Evolutionary conservation across 2,797 vertebrate species (phyloP), one percentile per base, ranked within the genome.

Genomic region (Onychomys leucogaster): DNA sequence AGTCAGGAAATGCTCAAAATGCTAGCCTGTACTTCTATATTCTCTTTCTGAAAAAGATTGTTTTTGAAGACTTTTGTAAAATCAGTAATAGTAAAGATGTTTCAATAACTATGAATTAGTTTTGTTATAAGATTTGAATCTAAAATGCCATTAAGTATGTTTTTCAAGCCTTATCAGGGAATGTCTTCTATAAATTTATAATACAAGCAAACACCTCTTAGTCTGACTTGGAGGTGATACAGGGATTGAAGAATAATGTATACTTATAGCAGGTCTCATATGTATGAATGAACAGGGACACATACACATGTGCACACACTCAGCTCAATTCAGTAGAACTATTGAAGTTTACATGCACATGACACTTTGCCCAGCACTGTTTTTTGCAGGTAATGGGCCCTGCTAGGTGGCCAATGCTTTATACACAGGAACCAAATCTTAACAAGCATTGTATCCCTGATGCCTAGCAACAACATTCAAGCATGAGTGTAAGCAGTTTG

Each of bases 21-120:
- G 59, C 37, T 32, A 80, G 23, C 57, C 13, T 23, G n/a, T 13
- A 10, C 34, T 57, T 21, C 43, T 78, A 55, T 23, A 46, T 86
- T 67, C 32, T 67, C 32, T 82, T 25, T 63, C 10, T 63, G 23
- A n/a, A 67, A 93, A 46, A 69, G 61, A 91, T 0, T 37, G 43
- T 4, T 19, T 76, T 76, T 76, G 12, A 86, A 94, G 61, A 90
- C 13, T 59, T 67, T n/a, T 43, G 27, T 27, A 67, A 65, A 94
- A 92, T 86, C 34, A 92, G 0, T 25, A 87, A 94, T n/a, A 89
- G 2, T 46, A 95, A 96, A 97, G 91, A 85, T 84, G 19, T 17
- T 84, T 93, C 46, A n/a, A n/a, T 95, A 77, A 82, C 67, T 65
- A 6, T 67, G 87, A 78, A 96, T 83, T 77, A 75, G 77, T 93